These are phyloP conservation scores for Gouania willdenowi DNA, from an alignment of 2,797 vertebrate genomes.

Conservation along the genomic window DNA sequence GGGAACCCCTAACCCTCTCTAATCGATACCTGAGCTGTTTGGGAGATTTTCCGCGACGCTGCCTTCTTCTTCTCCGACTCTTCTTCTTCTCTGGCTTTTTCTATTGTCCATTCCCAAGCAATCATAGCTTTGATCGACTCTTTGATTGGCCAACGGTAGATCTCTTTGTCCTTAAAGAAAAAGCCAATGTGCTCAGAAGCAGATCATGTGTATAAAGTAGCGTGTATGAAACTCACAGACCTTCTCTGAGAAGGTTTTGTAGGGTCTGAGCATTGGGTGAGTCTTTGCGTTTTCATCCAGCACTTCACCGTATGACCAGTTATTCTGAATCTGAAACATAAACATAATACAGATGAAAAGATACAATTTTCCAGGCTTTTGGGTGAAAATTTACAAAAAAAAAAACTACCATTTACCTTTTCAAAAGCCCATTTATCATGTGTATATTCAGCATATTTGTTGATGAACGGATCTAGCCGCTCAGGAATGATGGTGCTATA, in stretches of 20 bases:
- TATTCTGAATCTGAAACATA: conserved; percentile 86
- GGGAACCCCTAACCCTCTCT: no score
- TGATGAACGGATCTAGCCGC: conserved; percentile 88
- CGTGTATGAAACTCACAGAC: conserved; percentile 50
- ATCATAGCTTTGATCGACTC: conserved; percentile 95
- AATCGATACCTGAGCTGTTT: conserved; percentile 88
- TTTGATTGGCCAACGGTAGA: conserved; percentile 96
- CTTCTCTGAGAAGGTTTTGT: conserved; percentile 97
- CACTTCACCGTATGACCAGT: conserved; percentile 89
- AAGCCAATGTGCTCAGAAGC: background rate
- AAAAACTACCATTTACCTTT: conserved; percentile 71
- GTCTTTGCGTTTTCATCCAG: conserved; percentile 90
- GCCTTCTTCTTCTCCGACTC: conserved; percentile 86
- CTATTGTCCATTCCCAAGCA: conserved; percentile 94
- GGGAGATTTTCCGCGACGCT: conserved; percentile 85
- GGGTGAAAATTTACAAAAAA: background rate
- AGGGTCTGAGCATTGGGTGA: conserved; percentile 91
- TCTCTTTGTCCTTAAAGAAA: conserved; percentile 89
- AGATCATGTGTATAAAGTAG: background rate
- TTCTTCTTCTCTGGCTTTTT: conserved; percentile 91
- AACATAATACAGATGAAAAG: background rate
- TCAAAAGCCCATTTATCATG: conserved; percentile 96
- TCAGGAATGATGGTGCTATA: conserved; percentile 91
- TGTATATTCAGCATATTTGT: conserved; percentile 90
- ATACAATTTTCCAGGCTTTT: background rate